These are phyloP conservation scores for Crocuta crocuta DNA, from an alignment of 2,113 vertebrate genomes.

Conservation along the genomic window DNA sequence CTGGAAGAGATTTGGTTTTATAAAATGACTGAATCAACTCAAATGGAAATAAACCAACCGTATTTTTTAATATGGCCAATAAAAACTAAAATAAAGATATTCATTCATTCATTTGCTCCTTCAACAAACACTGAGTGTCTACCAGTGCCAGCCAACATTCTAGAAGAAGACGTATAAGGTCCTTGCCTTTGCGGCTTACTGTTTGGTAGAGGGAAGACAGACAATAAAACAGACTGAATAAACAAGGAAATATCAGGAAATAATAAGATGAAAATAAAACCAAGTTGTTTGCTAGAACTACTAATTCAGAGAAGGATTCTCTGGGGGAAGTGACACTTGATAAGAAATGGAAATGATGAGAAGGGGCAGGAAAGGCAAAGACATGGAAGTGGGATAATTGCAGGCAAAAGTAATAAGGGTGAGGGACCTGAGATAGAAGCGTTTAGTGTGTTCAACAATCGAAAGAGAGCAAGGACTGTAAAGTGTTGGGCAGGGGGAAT, in stretches of 20 bases:
- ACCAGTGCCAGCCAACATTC: background rate
- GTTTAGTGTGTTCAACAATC: background rate
- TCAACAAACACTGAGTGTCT: background rate
- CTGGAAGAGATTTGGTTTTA: background rate
- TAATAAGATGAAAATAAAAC: constrained; percentile 22
- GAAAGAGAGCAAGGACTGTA: background rate
- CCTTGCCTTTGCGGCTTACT: background rate
- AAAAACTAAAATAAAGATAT: constrained; percentile 24
- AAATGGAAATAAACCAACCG: background rate
- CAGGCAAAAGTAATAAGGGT: background rate
- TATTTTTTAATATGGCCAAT: background rate
- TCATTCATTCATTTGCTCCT: background rate
- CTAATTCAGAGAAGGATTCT: background rate
- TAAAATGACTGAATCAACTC: background rate
- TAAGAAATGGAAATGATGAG: background rate
- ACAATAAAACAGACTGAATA: constrained; percentile 10
- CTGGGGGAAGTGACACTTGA: background rate
- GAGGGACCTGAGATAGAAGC: background rate
- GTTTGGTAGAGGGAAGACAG: background rate
- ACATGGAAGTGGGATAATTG: background rate
- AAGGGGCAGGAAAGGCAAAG: background rate
- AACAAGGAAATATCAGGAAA: background rate
- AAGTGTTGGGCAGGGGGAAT: background rate
- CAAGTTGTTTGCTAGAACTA: background rate
- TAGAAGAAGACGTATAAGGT: background rate